Percentiles rank a stretch among this genome's conserved stretches.
Conservation (phyloP, 2,797 vertebrate genomes). For the Notamacropus eugenii region DNA sequence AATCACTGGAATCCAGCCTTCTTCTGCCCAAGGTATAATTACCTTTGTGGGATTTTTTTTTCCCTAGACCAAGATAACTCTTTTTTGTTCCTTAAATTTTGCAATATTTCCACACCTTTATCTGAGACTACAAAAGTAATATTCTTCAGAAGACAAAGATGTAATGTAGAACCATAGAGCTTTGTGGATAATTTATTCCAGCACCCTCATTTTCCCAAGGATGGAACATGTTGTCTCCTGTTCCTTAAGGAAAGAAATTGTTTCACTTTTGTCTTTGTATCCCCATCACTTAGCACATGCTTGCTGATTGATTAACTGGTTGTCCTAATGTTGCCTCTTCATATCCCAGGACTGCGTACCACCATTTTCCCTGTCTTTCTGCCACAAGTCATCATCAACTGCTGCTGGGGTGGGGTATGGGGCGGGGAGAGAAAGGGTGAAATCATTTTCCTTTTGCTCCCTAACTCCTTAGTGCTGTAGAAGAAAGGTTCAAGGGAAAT, state of each 20-base stretch:
- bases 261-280: not conserved
- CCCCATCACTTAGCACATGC: not conserved
- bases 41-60: not conserved
- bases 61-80: constrained; percentile 23
- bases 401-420: not conserved
- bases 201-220: not conserved
- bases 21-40: constrained; percentile 17
- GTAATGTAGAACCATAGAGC: constrained; percentile 13
- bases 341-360: not conserved
- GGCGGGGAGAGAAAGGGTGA: not conserved
- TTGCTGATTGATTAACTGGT: not conserved
- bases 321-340: not conserved
- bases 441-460: not conserved
- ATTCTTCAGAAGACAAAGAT: constrained; percentile 36
- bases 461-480: not conserved
- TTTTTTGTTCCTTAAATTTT: constrained; percentile 1
- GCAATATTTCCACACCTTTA: constrained; percentile 3
- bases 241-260: not conserved
- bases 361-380: not conserved
- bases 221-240: not conserved
- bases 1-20: constrained; percentile 31
- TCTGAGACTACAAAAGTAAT: not conserved
- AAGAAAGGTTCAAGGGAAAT: not conserved
- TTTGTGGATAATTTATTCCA: not conserved
- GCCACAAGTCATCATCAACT: not conserved